Evolutionary conservation across 2,797 vertebrate species (phyloP).

Genomic region (Pitangus sulphuratus): DNA sequence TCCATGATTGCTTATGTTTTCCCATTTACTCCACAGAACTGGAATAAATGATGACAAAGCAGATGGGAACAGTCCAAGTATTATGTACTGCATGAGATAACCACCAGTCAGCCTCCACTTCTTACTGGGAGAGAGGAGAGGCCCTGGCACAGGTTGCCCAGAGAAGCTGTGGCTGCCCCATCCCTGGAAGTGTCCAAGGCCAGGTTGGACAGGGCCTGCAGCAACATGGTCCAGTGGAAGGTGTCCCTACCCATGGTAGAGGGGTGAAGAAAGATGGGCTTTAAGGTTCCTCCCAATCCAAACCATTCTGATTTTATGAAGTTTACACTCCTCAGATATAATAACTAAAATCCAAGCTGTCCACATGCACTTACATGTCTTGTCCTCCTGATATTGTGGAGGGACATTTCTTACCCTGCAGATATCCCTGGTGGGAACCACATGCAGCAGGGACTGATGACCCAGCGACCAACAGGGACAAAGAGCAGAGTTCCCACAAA

Average conservation of each 20-base stretch:
- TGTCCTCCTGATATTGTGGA: not conserved
- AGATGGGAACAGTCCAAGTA: not conserved
- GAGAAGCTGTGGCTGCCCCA: not conserved
- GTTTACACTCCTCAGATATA: not conserved
- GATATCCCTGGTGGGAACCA: not conserved
- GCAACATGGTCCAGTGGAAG: not conserved
- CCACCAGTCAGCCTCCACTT: not conserved
- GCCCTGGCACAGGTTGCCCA: not conserved
- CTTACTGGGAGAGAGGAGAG: not conserved
- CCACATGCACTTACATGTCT: fast-evolving
- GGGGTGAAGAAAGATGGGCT: not conserved
- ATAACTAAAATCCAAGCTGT: not conserved
- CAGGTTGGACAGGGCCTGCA: fast-evolving
- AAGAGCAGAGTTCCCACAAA: not conserved
- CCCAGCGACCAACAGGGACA: not conserved
- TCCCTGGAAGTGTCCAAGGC: not conserved
- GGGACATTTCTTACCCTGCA: fast-evolving
- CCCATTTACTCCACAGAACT: not conserved
- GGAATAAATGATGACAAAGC: not conserved
- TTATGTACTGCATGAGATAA: not conserved
- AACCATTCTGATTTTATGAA: not conserved
- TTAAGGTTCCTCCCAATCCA: not conserved
- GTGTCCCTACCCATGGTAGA: not conserved
- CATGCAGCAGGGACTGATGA: fast-evolving
- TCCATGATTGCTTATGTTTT: not conserved